A percentile compares a stretch with the other conserved stretches of the same genome.
phyloP scores from a whole-genome alignment of 2,797 vertebrate genomes.

The Microctenopoma lineatum region DNA sequence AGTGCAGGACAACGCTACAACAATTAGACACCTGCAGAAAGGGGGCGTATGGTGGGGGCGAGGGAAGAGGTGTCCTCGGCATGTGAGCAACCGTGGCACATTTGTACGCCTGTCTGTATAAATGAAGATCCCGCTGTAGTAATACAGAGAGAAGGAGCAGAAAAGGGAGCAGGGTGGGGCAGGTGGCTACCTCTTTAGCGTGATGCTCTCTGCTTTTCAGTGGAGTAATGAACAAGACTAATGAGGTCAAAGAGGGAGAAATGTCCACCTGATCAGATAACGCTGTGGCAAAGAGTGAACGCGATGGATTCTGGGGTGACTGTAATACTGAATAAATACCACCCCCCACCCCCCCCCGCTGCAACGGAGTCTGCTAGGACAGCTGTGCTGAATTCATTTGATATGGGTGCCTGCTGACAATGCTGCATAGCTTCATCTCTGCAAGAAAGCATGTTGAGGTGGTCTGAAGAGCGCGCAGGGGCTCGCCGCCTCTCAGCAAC shows the following conservation, averaged over 20 bases:
- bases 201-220: slow-evolving; percentile 45
- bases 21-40: slow-evolving; percentile 71
- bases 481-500: slow-evolving; percentile 48
- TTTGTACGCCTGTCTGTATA: slow-evolving; percentile 62
- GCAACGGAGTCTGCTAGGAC: slow-evolving; percentile 72
- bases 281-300: slow-evolving; percentile 58
- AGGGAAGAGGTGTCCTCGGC: slow-evolving; percentile 37
- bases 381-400: slow-evolving; percentile 85
- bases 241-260: slow-evolving; percentile 56
- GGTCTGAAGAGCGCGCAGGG: slow-evolving; percentile 64
- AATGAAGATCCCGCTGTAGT: slow-evolving; percentile 40
- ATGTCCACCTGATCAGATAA: slow-evolving; percentile 68
- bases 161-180: slow-evolving; percentile 44
- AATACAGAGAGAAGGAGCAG: slow-evolving; percentile 41
- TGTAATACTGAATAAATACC: slow-evolving; percentile 77
- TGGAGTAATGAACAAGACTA: slow-evolving; percentile 49
- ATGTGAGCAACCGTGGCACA: slow-evolving; percentile 48
- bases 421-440: slow-evolving; percentile 73
- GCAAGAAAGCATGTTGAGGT: slow-evolving; percentile 70
- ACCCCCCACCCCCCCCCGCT: slow-evolving; percentile 32
- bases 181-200: slow-evolving; percentile 27
- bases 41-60: background rate
- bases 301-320: slow-evolving; percentile 65
- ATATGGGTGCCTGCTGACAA: slow-evolving; percentile 79
- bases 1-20: slow-evolving; percentile 47